These are phyloP conservation scores for Schrankia costaestrigalis DNA, from an alignment of 2,888 invertebrate species.

Conservation along the genomic window DNA sequence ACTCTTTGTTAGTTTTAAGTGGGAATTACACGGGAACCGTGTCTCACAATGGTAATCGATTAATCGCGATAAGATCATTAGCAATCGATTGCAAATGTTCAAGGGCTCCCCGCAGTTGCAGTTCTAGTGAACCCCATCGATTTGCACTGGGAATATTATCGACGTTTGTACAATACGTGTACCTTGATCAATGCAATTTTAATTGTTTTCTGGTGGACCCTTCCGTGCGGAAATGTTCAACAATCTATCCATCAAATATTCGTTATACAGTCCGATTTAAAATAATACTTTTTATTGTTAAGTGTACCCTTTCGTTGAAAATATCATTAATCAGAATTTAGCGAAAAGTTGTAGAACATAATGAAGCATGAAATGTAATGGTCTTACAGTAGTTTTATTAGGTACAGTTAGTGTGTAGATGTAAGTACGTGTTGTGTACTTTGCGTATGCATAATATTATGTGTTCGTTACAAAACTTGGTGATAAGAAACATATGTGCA, in stretches of 20 bases:
- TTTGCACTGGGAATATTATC: conserved; percentile 41
- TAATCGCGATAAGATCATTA: conserved; percentile 69
- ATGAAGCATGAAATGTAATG: conserved; percentile 35
- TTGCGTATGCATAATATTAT: too few relatives aligned
- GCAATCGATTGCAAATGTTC: conserved; percentile 54
- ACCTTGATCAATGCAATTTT: conserved; percentile 60
- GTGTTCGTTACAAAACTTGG: too few relatives aligned
- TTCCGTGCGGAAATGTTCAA: conserved; percentile 52
- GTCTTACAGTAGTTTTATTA: not conserved
- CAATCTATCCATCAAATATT: conserved; percentile 68
- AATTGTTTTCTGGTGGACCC: conserved; percentile 64
- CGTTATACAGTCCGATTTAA: conserved; percentile 51
- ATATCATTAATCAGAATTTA: conserved; percentile 50
- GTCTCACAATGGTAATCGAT: conserved; percentile 24
- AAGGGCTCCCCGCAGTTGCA: conserved; percentile 51
- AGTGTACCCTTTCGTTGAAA: conserved; percentile 31
- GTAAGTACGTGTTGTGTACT: not conserved
- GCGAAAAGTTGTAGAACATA: conserved; percentile 20
- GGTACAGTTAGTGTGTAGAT: not conserved
- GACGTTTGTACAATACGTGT: conserved; percentile 48
- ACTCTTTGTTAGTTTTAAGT: conserved; percentile 52
- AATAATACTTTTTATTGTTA: conserved; percentile 27
- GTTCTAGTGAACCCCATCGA: conserved; percentile 44
- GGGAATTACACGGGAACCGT: conserved; percentile 49
- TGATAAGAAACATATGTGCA: too few relatives aligned